A percentile compares a stretch with the other conserved stretches of the same genome.
Evolutionary conservation across 2,113 vertebrate genomes (phyloP).

Genomic region (Coreoperca whiteheadi): DNA sequence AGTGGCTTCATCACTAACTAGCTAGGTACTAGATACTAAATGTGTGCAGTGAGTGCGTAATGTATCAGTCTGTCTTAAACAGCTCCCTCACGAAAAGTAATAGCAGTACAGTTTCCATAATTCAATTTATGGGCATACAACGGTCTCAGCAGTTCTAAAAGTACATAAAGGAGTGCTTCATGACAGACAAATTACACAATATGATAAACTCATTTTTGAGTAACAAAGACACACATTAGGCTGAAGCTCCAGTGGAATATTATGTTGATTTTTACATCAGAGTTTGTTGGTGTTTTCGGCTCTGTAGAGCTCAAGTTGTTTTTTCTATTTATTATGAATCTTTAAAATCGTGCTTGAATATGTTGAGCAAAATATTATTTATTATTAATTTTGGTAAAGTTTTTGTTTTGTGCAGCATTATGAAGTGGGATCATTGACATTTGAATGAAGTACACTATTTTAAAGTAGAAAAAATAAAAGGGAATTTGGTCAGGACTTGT

Average conservation of each 20-base stretch:
- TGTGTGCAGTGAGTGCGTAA: neutral
- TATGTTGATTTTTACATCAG: neutral
- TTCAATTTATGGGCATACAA: neutral
- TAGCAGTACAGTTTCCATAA: neutral
- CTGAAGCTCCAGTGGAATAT: neutral
- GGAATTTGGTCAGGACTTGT: neutral
- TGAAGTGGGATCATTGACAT: neutral
- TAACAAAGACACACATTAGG: neutral
- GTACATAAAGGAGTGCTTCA: slow-evolving; percentile 10
- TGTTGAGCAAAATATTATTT: neutral
- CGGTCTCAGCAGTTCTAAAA: slow-evolving; percentile 7
- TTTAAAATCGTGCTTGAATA: neutral
- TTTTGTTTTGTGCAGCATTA: neutral
- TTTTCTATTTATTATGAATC: neutral
- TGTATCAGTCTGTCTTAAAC: slow-evolving; percentile 5
- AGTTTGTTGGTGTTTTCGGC: neutral
- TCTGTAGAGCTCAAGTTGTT: neutral
- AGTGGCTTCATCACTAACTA: neutral
- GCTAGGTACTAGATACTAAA: neutral
- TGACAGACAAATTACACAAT: slow-evolving; percentile 4
- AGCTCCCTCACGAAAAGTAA: neutral
- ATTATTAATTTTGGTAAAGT: neutral
- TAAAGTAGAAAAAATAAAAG: neutral
- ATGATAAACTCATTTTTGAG: neutral
- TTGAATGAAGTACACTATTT: neutral